Evolutionary conservation across 2,113 vertebrate genomes (phyloP).

Genomic region (Vulpes ferrilata): DNA sequence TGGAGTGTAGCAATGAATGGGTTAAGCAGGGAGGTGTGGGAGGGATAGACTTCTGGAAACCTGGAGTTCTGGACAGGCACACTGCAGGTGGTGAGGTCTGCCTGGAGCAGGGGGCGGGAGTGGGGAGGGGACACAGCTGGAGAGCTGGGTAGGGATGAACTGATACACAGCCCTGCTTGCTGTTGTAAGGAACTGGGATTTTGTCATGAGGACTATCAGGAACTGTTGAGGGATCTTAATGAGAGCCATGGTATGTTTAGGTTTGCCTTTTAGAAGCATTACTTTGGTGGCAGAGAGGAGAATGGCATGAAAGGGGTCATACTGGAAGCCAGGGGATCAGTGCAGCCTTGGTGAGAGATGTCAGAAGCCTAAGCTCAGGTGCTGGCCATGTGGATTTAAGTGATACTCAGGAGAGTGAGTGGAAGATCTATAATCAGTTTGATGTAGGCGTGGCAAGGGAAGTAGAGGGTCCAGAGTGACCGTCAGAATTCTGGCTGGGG

Average conservation of each 20-base stretch:
- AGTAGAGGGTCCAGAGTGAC: not conserved
- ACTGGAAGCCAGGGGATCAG: not conserved
- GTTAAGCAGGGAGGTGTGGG: not conserved
- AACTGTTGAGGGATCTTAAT: not conserved
- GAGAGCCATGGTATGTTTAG: not conserved
- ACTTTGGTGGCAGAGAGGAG: not conserved
- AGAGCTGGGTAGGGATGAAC: accelerated
- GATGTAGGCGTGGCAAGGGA: not conserved
- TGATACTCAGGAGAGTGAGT: too few species aligned
- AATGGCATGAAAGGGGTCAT: not conserved
- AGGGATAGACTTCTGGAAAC: not conserved
- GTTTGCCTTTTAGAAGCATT: not conserved
- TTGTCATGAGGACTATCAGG: not conserved
- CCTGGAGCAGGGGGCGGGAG: not conserved
- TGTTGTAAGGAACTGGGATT: not conserved
- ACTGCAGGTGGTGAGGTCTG: not conserved
- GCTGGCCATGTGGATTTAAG: not conserved
- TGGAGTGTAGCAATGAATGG: not conserved
- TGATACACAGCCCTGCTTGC: too few species aligned
- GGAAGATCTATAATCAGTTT: not conserved
- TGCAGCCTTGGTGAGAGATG: not conserved
- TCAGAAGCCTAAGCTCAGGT: not conserved
- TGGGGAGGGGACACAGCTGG: accelerated
- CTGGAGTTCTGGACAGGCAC: not conserved
- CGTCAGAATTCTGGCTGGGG: not conserved